Conservation (phyloP, 2,888 invertebrate species). For the Ochropacha duplaris region DNA sequence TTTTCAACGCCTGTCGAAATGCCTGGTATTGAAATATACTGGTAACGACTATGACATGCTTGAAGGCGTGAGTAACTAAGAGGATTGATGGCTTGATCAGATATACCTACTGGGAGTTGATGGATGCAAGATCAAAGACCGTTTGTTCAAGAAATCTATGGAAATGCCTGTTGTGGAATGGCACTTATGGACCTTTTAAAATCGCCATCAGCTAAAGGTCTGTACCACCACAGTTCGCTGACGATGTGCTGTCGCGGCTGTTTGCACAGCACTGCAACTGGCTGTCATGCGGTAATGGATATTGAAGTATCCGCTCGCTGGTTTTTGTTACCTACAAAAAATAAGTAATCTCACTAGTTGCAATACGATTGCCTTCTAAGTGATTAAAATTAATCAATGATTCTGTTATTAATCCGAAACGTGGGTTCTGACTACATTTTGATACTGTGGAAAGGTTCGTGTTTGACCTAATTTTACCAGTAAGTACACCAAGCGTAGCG, state of each 20-base stretch:
- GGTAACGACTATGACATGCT: too few relatives aligned
- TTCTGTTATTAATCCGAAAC: too few relatives aligned
- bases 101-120: not conserved
- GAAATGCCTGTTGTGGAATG: not conserved
- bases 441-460: too few relatives aligned
- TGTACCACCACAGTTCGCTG: conserved; percentile 29
- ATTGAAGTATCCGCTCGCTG: conserved; percentile 54
- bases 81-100: too few relatives aligned
- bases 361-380: not conserved
- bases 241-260: conserved; percentile 45
- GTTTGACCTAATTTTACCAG: too few relatives aligned
- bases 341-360: conserved; percentile 9
- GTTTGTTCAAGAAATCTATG: not conserved
- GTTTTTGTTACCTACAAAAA: conserved; percentile 40
- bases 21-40: too few relatives aligned
- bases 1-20: too few relatives aligned
- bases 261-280: conserved; percentile 65
- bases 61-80: too few relatives aligned
- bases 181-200: not conserved
- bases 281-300: conserved; percentile 63
- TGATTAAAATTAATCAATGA: not conserved
- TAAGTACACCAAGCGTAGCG: too few relatives aligned
- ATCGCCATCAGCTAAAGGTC: conserved; percentile 20
- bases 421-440: too few relatives aligned
- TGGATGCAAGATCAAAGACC: not conserved